phyloP scores from a whole-genome alignment of 2,888 invertebrate species.

The Encarsia formosa region DNA sequence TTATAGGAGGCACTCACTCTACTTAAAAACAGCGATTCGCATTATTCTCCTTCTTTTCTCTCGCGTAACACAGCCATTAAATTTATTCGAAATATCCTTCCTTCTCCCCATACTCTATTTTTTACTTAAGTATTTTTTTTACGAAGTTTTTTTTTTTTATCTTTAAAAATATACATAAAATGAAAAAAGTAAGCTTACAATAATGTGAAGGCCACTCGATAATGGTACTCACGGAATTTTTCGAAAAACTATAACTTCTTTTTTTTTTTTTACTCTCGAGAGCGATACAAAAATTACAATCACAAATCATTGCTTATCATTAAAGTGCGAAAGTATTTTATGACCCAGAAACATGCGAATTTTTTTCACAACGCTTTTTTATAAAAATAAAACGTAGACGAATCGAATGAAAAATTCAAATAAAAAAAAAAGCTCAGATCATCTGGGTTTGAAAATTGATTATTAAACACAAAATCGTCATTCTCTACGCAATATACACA shows the following conservation, averaged over 20 bases:
- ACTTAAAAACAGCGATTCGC: neutral
- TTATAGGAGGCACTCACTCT: slow-evolving; percentile 13
- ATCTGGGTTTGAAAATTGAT: no score
- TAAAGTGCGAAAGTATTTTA: no score
- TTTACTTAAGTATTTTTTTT: neutral
- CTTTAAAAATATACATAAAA: slow-evolving; percentile 12
- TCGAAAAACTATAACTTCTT: no score
- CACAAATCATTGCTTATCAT: slow-evolving; percentile 22
- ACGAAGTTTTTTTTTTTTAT: neutral
- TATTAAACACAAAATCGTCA: no score
- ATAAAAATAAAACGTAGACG: no score
- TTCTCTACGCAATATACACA: no score
- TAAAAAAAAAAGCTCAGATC: no score
- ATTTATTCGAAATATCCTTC: slow-evolving; percentile 8
- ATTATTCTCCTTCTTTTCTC: neutral
- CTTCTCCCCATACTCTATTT: neutral
- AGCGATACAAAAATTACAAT: slow-evolving; percentile 24
- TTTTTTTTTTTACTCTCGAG: slow-evolving; percentile 8
- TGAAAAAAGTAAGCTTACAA: slow-evolving; percentile 5
- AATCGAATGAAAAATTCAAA: no score
- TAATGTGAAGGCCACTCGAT: slow-evolving; percentile 12
- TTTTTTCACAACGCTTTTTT: no score
- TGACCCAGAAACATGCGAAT: no score
- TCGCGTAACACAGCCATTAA: slow-evolving; percentile 18
- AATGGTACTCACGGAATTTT: slow-evolving; percentile 11